Conservation (phyloP, 2,888 invertebrate genomes). For the Tipula helvola region DNA sequence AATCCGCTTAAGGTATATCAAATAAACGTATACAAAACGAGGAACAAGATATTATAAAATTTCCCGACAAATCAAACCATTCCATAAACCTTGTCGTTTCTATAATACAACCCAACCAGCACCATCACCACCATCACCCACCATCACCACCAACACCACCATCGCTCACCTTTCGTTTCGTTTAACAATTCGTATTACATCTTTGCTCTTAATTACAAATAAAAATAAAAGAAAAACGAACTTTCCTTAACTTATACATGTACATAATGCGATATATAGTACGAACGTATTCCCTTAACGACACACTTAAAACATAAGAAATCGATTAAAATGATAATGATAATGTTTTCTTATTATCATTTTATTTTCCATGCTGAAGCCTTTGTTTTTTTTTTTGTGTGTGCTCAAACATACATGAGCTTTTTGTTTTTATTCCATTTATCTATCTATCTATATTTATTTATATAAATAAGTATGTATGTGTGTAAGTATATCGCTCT, state of each 20-base stretch:
- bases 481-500: not conserved
- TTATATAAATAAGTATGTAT: not conserved
- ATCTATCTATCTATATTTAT: not conserved
- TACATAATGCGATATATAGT: not conserved
- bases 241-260: not conserved
- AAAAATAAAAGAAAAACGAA: not conserved
- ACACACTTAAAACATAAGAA: slow-evolving; percentile 4
- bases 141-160: not conserved
- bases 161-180: not conserved
- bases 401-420: not conserved
- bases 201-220: slow-evolving; percentile 1
- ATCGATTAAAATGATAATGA: not conserved
- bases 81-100: not conserved
- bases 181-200: not conserved
- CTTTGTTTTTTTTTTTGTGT: not conserved
- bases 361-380: not conserved
- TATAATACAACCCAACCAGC: not conserved
- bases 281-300: not conserved
- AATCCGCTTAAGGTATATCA: not conserved
- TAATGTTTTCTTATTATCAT: not conserved
- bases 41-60: not conserved
- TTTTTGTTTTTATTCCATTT: not conserved
- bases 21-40: not conserved
- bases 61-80: not conserved
- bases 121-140: not conserved